Evolutionary conservation across 1,140 invertebrate species (phyloP).

Genomic region (Drosophila biarmipes): DNA sequence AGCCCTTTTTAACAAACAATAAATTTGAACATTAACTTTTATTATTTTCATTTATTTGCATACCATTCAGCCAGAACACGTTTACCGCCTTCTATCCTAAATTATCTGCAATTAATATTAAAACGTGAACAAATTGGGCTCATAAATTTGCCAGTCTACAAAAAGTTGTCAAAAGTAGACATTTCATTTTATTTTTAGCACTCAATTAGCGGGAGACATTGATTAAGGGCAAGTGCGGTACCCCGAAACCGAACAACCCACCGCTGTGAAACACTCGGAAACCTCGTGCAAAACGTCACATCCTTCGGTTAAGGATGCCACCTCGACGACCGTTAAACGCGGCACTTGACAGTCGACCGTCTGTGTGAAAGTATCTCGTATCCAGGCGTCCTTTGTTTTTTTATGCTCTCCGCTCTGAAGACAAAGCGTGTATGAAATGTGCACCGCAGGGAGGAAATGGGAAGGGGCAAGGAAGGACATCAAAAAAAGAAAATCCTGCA

Average conservation of each 20-base stretch:
- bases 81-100: not conserved
- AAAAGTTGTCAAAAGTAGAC: conserved; percentile 23
- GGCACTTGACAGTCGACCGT: conserved; percentile 46
- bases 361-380: conserved; percentile 47
- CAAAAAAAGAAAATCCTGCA: conserved; percentile 51
- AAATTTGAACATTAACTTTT: too few relatives aligned
- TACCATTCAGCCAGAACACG: not conserved
- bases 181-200: conserved; percentile 38
- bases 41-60: too few relatives aligned
- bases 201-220: conserved; percentile 44
- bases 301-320: conserved; percentile 30
- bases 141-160: conserved; percentile 21
- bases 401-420: conserved; percentile 44
- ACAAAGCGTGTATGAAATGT: conserved; percentile 50
- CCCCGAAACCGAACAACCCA: not conserved
- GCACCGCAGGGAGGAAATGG: conserved; percentile 12
- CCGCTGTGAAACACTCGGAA: not conserved
- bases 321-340: conserved; percentile 41
- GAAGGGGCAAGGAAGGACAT: conserved; percentile 2
- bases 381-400: conserved; percentile 36
- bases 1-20: too few relatives aligned
- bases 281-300: conserved; percentile 7
- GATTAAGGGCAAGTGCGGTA: conserved; percentile 9
- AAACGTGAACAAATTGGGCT: conserved; percentile 12
- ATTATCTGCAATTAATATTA: conserved; percentile 20